Conservation (phyloP, 2,113 vertebrate genomes). For the Progne subis region DNA sequence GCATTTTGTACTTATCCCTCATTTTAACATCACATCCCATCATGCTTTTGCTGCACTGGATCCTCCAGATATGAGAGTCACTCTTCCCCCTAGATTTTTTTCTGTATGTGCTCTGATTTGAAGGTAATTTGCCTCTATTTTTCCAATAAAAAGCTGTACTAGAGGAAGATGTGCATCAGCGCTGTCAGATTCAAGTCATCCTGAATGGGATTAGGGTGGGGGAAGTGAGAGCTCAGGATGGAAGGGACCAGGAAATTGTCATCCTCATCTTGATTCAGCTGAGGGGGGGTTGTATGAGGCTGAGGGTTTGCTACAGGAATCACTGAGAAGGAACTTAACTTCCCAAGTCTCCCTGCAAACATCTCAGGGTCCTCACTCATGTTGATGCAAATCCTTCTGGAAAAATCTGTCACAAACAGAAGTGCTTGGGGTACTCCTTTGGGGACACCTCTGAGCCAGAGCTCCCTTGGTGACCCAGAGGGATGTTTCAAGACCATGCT, state of each 20-base stretch:
- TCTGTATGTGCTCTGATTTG: not conserved
- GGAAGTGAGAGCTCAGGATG: not conserved
- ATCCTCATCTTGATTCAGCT: accelerated
- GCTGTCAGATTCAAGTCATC: not conserved
- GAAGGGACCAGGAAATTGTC: not conserved
- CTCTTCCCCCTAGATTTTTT: not conserved
- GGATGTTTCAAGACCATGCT: not conserved
- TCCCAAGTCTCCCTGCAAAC: not conserved
- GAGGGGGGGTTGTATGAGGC: not conserved
- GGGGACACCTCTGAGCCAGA: not conserved
- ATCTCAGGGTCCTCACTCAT: not conserved
- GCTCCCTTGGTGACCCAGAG: not conserved
- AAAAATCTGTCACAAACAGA: not conserved
- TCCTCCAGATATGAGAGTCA: not conserved
- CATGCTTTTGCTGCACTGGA: not conserved
- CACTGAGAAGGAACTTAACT: not conserved
- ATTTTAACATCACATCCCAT: not conserved
- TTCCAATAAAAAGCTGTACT: not conserved
- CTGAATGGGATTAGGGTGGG: not conserved
- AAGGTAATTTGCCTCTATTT: not conserved
- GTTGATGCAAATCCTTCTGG: not conserved
- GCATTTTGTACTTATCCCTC: not conserved
- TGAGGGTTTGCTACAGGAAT: not conserved
- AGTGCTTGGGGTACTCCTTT: accelerated
- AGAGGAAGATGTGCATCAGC: not conserved